Evolutionary conservation across 1,140 invertebrate genomes (phyloP).

Genomic region (Colletes latitarsis): DNA sequence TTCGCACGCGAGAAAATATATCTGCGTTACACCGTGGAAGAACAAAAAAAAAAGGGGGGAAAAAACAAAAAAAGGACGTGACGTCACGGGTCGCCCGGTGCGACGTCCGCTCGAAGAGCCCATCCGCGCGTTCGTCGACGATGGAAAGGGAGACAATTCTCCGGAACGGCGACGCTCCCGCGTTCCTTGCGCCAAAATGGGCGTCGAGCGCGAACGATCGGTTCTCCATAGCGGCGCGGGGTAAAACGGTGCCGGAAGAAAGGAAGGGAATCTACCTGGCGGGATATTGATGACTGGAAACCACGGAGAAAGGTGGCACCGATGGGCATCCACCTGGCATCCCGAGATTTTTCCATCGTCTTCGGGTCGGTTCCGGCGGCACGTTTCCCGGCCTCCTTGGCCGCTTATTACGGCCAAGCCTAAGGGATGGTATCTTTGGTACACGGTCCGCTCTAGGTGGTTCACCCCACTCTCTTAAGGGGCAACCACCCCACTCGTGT

Average conservation of each 20-base stretch:
- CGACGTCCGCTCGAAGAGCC: background rate
- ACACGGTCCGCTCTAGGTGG: slow-evolving; percentile 61
- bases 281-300: background rate
- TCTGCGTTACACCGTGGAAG: slow-evolving; percentile 36
- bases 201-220: background rate
- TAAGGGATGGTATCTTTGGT: slow-evolving; percentile 71
- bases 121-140: background rate
- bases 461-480: slow-evolving; percentile 66
- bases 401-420: slow-evolving; percentile 38
- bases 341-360: slow-evolving; percentile 19
- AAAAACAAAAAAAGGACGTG: background rate
- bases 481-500: slow-evolving; percentile 65
- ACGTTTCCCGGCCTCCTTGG: slow-evolving; percentile 25
- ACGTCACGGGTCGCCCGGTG: slow-evolving; percentile 8
- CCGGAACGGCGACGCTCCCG: no score
- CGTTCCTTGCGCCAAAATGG: no score
- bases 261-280: background rate
- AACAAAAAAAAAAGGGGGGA: slow-evolving; percentile 3
- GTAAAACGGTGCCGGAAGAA: background rate
- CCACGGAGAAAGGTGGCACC: background rate
- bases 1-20: slow-evolving; percentile 37
- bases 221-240: slow-evolving; percentile 17
- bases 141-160: background rate
- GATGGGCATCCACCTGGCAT: slow-evolving; percentile 33
- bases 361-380: background rate